Base-by-base conservation (phyloP, 2,113 vertebrate genomes). In the Suricata suricatta region DNA sequence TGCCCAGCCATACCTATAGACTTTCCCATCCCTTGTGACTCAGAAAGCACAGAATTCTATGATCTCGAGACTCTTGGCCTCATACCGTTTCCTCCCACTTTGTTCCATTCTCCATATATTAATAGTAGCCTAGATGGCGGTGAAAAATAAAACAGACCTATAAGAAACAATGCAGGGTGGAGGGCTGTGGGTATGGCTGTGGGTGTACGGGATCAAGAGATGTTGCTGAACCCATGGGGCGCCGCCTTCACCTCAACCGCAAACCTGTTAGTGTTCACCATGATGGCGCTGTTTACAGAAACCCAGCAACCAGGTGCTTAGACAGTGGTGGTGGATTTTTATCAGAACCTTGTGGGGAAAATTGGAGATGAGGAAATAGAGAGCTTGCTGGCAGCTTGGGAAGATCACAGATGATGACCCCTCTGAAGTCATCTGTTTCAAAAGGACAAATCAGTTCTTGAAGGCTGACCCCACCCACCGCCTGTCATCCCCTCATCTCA, bases 401-500 rank as follows among this genome's bases (percentile, higher is more conserved):
- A 69, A 79, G 44, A 44, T 57, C 21, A 2, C 19, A 23, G 14
- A 60, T 50, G 81, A 44, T 2, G 44, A 57, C 9, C 29, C 16
- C 0, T 17, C 33, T 54, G 76, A 69, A 54, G 52, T 11, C 84
- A 54, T 9, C 10, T 6, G 12, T 38, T 69, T 10, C 25, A 38
- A 72, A 86, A 74, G 8, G 38, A 54, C 71, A 21, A 31, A 44
- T 19, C 17, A 3, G 1, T 47, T 63, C 16, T 83, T 38, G 33
- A 38, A 93, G 17, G 47, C 16, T 44, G 63, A 25, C 1, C 44
- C 13, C 2, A 5, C 29, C 16, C 2, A 27, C 27, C 27, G 5
- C 13, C 31, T 31, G 29, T 5, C 3, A 0, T 0, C 38, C 31
- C 4, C 0, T 38, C 33, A 2, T 4, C 38, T 0, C 7, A 0